Percentiles rank a stretch among this genome's conserved stretches.
Conservation (phyloP, 2,113 vertebrate species). For the Calyptomena viridis region DNA sequence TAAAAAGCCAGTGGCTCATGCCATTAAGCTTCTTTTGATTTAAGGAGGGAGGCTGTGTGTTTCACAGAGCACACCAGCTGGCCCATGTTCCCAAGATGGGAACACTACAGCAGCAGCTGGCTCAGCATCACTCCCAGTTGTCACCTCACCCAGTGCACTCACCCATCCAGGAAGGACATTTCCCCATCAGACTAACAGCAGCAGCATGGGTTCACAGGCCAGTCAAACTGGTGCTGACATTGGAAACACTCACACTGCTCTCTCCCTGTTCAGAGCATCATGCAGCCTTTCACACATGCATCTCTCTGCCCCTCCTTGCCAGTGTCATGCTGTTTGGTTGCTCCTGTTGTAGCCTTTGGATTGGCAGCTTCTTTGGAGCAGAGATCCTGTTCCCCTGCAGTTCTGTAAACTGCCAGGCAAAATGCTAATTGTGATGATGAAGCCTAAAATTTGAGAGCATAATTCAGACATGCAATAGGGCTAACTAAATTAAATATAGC, state of each 20-base stretch:
- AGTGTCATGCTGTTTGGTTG: not conserved
- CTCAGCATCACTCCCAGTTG: not conserved
- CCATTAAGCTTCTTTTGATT: not conserved
- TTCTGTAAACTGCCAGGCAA: not conserved
- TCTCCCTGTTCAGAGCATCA: not conserved
- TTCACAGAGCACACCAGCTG: accelerated
- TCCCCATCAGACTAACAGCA: not conserved
- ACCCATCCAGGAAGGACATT: not conserved
- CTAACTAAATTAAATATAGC: not conserved
- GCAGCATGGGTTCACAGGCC: not conserved
- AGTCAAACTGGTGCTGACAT: accelerated
- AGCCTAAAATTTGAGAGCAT: not conserved
- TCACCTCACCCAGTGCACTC: not conserved
- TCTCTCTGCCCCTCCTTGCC: not conserved
- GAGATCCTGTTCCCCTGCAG: not conserved
- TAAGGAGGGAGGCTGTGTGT: not conserved
- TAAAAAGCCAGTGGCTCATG: not conserved
- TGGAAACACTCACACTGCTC: not conserved
- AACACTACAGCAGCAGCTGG: not conserved
- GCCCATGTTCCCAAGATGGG: accelerated
- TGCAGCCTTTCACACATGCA: accelerated
- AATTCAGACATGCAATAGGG: not conserved
- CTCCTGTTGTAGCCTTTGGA: not conserved
- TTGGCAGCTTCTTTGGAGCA: not conserved
- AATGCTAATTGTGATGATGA: not conserved